phyloP scores from a whole-genome alignment of 2,888 invertebrate species.

The Rhagium mordax region DNA sequence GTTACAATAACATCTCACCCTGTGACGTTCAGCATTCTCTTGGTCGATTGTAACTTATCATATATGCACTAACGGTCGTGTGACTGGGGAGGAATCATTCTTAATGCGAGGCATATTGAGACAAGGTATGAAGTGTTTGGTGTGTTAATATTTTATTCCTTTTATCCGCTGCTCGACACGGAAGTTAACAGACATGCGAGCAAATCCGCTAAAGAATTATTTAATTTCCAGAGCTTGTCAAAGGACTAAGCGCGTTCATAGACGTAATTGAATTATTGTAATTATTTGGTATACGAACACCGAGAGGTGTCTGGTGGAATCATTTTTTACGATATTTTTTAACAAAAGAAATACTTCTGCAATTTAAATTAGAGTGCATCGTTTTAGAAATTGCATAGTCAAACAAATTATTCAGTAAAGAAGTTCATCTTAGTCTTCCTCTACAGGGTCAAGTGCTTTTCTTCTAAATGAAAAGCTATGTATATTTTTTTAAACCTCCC shows the following conservation, averaged over 20 bases:
- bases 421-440: too few species aligned
- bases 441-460: too few species aligned
- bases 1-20: background rate
- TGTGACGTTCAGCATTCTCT: background rate
- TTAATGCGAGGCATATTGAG: constrained; percentile 50
- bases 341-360: too few species aligned
- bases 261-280: constrained; percentile 22
- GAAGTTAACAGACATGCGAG: constrained; percentile 24
- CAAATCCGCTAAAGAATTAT: constrained; percentile 27
- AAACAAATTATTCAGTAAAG: too few species aligned
- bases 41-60: constrained; percentile 54
- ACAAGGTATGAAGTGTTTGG: constrained; percentile 59
- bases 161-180: constrained; percentile 49
- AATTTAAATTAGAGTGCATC: too few species aligned
- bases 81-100: constrained; percentile 57
- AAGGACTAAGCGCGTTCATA: background rate
- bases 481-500: too few species aligned
- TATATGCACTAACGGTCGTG: constrained; percentile 55
- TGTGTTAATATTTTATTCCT: constrained; percentile 63
- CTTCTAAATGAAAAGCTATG: too few species aligned
- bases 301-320: background rate
- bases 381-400: too few species aligned
- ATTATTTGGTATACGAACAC: constrained; percentile 7
- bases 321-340: background rate
- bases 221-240: background rate